phyloP scores from a whole-genome alignment of 2,888 invertebrate species.

The Eumerus sabulonum region DNA sequence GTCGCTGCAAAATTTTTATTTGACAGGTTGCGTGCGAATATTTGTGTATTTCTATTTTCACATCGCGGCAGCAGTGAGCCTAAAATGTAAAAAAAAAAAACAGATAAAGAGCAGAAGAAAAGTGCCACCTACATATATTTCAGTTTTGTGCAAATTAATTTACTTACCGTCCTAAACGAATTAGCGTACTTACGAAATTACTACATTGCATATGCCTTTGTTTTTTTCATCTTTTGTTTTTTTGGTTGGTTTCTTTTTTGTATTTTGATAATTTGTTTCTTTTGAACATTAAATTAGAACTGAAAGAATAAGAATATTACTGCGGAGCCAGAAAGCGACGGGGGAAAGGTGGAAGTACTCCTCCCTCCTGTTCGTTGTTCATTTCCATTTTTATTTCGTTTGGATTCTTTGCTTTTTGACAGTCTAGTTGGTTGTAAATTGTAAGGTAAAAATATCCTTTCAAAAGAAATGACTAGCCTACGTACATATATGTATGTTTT shows the following conservation, averaged over 20 bases:
- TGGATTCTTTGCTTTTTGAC: conserved; percentile 33
- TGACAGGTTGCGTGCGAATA: conserved; percentile 61
- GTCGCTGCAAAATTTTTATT: conserved; percentile 23
- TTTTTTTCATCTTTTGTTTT: conserved; percentile 14
- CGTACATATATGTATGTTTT: too few species aligned
- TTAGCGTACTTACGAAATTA: conserved; percentile 26
- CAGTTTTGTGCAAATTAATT: conserved; percentile 41
- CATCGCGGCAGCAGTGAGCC: conserved; percentile 57
- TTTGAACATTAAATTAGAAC: conserved; percentile 47
- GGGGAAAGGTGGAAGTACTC: conserved; percentile 36
- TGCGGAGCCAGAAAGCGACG: conserved; percentile 22
- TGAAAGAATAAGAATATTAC: conserved; percentile 48
- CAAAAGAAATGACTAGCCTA: too few species aligned
- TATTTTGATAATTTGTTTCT: conserved; percentile 51
- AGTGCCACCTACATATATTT: conserved; percentile 47
- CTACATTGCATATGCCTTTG: too few species aligned
- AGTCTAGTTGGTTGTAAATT: background rate
- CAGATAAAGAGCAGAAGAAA: conserved; percentile 2
- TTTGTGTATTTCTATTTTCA: conserved; percentile 65
- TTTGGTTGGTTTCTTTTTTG: background rate
- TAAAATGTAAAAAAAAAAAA: conserved; percentile 56
- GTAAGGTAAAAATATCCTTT: conserved; percentile 39
- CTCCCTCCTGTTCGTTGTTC: conserved; percentile 38
- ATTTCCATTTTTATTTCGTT: conserved; percentile 29
- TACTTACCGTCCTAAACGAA: conserved; percentile 38